A percentile compares a stretch with the other conserved stretches of the same genome.
phyloP scores from a whole-genome alignment of 2,113 vertebrate genomes.

The Bathybates hornii region DNA sequence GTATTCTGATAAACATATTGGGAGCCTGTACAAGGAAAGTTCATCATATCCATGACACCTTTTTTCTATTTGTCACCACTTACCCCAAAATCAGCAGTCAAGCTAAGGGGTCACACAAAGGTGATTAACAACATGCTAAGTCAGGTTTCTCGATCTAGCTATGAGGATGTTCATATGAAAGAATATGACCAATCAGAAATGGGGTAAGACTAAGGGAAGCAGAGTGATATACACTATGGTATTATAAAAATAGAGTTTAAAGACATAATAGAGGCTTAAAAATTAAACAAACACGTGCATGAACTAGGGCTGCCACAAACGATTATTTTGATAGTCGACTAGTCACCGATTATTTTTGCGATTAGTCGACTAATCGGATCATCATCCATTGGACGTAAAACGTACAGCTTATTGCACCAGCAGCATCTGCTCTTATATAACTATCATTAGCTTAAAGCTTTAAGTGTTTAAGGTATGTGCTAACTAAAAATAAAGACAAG shows the following conservation, averaged over 20 bases:
- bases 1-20: neutral
- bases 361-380: too few species aligned
- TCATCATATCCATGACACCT: neutral
- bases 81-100: neutral
- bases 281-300: rapidly evolving
- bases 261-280: neutral
- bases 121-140: neutral
- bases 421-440: too few species aligned
- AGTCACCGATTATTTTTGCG: too few species aligned
- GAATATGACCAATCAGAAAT: neutral
- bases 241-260: neutral
- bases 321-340: too few species aligned
- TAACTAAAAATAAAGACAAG: too few species aligned
- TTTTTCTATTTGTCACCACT: neutral
- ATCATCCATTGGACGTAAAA: too few species aligned
- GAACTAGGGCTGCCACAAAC: neutral
- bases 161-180: neutral
- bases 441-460: too few species aligned
- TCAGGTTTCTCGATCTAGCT: neutral
- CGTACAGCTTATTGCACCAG: too few species aligned
- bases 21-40: neutral
- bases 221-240: neutral
- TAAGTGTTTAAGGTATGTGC: too few species aligned
- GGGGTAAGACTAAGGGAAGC: neutral
- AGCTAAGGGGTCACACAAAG: neutral